Percentiles rank a stretch among this genome's conserved stretches.
Evolutionary conservation across 1,140 invertebrate genomes (phyloP).

Genomic region (Acromyrmex charruanus): DNA sequence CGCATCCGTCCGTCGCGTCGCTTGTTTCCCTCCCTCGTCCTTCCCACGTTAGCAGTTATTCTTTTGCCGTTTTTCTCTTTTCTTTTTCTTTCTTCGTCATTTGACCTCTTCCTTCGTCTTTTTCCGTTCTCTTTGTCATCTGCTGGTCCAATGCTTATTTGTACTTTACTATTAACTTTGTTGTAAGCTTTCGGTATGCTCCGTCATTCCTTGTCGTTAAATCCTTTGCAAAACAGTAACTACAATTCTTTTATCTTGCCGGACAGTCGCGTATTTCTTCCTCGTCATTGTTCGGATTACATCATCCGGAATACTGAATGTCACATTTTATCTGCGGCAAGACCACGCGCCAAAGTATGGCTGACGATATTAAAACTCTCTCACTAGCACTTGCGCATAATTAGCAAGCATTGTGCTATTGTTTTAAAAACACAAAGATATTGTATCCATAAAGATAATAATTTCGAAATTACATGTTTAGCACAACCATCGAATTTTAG

Average conservation of each 20-base stretch:
- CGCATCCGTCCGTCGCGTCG: not conserved
- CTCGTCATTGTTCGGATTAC: slow-evolving; percentile 40
- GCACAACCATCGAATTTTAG: not conserved
- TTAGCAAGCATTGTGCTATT: not conserved
- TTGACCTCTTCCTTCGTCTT: not conserved
- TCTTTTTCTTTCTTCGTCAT: not conserved
- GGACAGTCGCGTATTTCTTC: slow-evolving; percentile 43
- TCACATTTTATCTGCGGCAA: slow-evolving; percentile 24
- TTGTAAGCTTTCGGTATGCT: slow-evolving; percentile 11
- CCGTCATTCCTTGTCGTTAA: slow-evolving; percentile 44
- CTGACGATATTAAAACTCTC: slow-evolving; percentile 16
- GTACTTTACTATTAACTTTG: slow-evolving; percentile 51
- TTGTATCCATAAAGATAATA: not conserved
- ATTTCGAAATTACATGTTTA: not conserved
- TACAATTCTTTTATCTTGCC: slow-evolving; percentile 49
- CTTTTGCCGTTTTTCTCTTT: not conserved
- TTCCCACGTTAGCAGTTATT: not conserved
- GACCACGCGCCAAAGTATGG: slow-evolving; percentile 7
- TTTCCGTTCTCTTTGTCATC: not conserved
- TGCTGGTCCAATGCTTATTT: slow-evolving; percentile 26
- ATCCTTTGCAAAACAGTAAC: slow-evolving; percentile 47
- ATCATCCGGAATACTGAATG: slow-evolving; percentile 18
- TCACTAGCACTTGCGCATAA: not conserved
- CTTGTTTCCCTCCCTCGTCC: not conserved
- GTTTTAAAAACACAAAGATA: not conserved